Evolutionary conservation across 2,888 invertebrate species (phyloP), one percentile per base, ranked within the genome.

Genomic region (Ormyrus nitidulus): DNA sequence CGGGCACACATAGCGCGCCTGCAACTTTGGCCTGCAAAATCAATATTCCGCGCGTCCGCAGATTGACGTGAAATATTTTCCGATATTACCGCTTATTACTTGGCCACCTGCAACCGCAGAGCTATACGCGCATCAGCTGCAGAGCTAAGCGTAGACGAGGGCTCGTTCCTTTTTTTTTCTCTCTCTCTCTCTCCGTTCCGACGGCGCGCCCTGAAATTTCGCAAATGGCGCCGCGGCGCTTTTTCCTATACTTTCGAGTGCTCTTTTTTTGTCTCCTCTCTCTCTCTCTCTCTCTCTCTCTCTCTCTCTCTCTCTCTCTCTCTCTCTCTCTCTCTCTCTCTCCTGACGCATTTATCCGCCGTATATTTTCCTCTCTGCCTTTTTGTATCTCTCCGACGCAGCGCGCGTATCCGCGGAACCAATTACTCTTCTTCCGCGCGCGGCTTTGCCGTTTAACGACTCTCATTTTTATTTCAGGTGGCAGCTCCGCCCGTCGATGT

Each of bases 31-130:
- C 34, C 19, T 19, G 19, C 46, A 53, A 82, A 88, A 87, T 88
- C 87, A 85, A 88, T 88, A 86, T 86, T 83, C 84, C n/a, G 58
- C 83, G 59, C 83, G 83, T 84, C 82, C 81, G 79, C 77, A 83
- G 85, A 87, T 88, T 85, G 86, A 87, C 85, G 85, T 84, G 86
- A 86, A 88, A 88, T 87, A 88, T 88, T 87, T 87, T 84, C 85
- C 84, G 83, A 86, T 85, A 87, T 87, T 85, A 86, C 81, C 84
- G 86, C 85, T 87, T 86, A 87, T 86, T 86, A 87, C 83, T 84
- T 77, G 79, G 61, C 82, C 84, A 84, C 84, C 85, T 82, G 84
- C 83, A 84, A 76, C 83, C 83, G 69, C 71, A 70, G 51, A 49
- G 61, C 78, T 66, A 69, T 83, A 81, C 83, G 79, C 77, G 70